Percentiles rank a stretch among this genome's conserved stretches.
Conservation (phyloP, 2,113 vertebrate genomes). For the Menura novaehollandiae region DNA sequence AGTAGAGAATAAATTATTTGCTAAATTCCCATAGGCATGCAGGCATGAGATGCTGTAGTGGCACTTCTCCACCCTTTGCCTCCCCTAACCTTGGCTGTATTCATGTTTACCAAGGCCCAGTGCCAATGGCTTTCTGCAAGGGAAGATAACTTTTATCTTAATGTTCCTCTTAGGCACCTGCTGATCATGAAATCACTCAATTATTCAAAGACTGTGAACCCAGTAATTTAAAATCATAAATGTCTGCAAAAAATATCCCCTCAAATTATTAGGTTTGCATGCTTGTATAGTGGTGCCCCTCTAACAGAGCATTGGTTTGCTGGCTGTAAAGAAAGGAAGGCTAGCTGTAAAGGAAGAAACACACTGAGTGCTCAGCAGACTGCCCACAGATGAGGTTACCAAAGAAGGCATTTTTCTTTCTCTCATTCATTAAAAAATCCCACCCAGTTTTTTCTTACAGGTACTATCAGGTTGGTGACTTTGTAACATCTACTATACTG, state of each 20-base stretch:
- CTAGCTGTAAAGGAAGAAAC: background rate
- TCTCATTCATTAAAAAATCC: background rate
- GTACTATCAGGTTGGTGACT: background rate
- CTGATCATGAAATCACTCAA: background rate
- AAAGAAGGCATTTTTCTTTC: background rate
- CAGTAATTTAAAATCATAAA: background rate
- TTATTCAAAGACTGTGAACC: background rate
- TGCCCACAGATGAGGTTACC: background rate
- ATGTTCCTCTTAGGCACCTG: background rate
- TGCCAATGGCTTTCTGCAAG: background rate
- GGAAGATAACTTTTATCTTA: background rate
- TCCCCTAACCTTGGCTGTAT: background rate
- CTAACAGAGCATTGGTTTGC: background rate
- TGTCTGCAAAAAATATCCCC: background rate
- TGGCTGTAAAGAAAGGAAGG: fast-evolving
- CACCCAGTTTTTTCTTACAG: background rate
- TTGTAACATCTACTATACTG: background rate
- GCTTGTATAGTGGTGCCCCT: background rate
- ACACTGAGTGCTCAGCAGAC: fast-evolving
- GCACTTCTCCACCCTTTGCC: background rate
- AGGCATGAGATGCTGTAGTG: background rate
- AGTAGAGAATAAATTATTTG: background rate
- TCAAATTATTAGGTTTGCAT: background rate
- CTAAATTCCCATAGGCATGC: background rate
- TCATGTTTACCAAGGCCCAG: background rate